Evolutionary conservation across 2,113 vertebrate species (phyloP).

Genomic region (Leptobrachium ailaonicum): DNA sequence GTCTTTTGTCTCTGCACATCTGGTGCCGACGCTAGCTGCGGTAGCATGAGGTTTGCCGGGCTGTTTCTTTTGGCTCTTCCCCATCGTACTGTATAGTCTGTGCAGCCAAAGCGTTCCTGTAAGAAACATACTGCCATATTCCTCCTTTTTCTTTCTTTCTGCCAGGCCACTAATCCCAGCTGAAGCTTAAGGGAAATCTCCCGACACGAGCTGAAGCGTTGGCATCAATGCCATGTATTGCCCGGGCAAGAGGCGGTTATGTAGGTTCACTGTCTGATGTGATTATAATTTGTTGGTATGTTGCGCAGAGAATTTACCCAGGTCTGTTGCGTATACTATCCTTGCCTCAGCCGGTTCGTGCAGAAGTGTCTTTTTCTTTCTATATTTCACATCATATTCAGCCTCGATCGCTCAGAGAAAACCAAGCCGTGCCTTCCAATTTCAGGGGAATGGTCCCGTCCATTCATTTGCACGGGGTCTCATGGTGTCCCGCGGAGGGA

Average conservation of each 20-base stretch:
- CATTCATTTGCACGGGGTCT: conserved; percentile 32
- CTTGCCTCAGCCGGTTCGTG: background rate
- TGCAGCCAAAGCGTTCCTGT: background rate
- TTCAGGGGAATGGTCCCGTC: conserved; percentile 41
- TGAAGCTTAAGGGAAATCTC: background rate
- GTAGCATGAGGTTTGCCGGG: background rate
- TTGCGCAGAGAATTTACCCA: no score
- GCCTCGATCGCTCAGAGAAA: conserved; percentile 16
- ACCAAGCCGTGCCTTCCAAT: conserved; percentile 24
- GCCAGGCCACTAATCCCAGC: background rate
- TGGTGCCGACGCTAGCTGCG: background rate
- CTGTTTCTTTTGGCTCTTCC: conserved; percentile 9
- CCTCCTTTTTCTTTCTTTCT: background rate
- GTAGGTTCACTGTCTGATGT: no score
- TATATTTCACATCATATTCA: background rate
- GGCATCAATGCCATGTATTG: no score
- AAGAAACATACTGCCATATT: background rate
- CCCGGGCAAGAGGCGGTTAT: no score
- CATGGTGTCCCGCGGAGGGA: conserved; percentile 24
- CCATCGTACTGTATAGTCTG: background rate
- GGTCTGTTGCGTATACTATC: no score
- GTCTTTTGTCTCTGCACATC: background rate
- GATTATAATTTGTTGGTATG: no score
- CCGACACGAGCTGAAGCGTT: no score
- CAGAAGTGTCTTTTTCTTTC: background rate